Evolutionary conservation across 1,140 invertebrate species (phyloP).

Genomic region (Acyrthosiphon pisum): DNA sequence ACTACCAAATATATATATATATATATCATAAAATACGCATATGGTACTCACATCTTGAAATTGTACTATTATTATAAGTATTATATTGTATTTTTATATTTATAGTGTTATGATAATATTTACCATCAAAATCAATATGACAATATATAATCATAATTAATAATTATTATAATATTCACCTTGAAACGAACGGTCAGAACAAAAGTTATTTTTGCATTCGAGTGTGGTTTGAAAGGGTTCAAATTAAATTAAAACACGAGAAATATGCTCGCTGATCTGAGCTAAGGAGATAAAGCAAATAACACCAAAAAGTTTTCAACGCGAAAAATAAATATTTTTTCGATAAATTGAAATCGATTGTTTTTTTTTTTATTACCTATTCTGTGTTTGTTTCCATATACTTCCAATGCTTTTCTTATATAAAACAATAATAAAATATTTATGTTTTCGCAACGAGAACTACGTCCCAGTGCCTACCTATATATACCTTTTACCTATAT

Average conservation of each 20-base stretch:
- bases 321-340: not conserved
- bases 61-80: too few relatives aligned
- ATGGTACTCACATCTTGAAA: too few relatives aligned
- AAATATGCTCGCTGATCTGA: not conserved
- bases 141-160: not conserved
- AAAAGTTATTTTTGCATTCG: not conserved
- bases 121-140: not conserved
- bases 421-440: conserved; percentile 11
- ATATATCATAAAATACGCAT: too few relatives aligned
- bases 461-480: not conserved
- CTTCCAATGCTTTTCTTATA: not conserved
- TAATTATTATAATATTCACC: not conserved
- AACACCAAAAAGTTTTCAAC: not conserved
- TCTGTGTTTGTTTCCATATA: not conserved
- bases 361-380: conserved; percentile 3
- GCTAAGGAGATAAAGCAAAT: not conserved
- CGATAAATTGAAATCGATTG: not conserved
- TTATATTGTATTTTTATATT: not conserved
- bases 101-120: not conserved
- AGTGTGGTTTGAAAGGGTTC: not conserved
- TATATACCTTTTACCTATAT: not conserved
- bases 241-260: not conserved
- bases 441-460: not conserved
- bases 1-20: too few relatives aligned
- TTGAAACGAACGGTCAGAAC: too few relatives aligned